Conservation (phyloP, 37 sponge, comb jelly and placozoan genomes). For the Haliclona indistincta region DNA sequence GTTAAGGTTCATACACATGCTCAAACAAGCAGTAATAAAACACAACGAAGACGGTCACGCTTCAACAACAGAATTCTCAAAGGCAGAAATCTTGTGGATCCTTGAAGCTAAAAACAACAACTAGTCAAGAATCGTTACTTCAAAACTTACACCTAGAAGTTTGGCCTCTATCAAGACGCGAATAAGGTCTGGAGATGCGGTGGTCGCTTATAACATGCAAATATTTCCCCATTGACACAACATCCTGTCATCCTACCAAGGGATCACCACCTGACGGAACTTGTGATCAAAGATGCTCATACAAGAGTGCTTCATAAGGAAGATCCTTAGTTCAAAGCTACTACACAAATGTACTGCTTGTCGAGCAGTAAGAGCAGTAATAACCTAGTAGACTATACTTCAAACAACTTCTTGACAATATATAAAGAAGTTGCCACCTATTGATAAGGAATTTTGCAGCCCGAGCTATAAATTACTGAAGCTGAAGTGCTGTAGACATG, state of each 20-base stretch:
- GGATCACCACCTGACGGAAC: slow-evolving; percentile 1
- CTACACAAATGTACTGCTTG: slow-evolving; percentile 27
- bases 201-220: slow-evolving; percentile 16
- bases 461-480: no score
- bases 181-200: slow-evolving; percentile 5
- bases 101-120: neutral
- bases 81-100: no score
- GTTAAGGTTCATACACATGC: slow-evolving; percentile 2
- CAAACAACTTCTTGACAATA: no score
- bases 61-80: no score
- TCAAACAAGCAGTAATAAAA: no score
- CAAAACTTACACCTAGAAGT: slow-evolving; percentile 8
- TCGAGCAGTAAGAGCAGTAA: no score
- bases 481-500: no score
- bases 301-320: slow-evolving; percentile 19
- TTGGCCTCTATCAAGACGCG: slow-evolving; percentile 24
- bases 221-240: slow-evolving; percentile 10
- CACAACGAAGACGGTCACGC: neutral
- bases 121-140: slow-evolving; percentile 17
- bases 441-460: no score
- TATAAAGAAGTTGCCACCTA: no score
- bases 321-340: slow-evolving; percentile 12
- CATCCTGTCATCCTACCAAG: slow-evolving; percentile 27
- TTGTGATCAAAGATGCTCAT: slow-evolving; percentile 9
- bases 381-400: no score